These are phyloP conservation scores for Apis laboriosa DNA, from an alignment of 1,140 invertebrate genomes.

Conservation along the genomic window DNA sequence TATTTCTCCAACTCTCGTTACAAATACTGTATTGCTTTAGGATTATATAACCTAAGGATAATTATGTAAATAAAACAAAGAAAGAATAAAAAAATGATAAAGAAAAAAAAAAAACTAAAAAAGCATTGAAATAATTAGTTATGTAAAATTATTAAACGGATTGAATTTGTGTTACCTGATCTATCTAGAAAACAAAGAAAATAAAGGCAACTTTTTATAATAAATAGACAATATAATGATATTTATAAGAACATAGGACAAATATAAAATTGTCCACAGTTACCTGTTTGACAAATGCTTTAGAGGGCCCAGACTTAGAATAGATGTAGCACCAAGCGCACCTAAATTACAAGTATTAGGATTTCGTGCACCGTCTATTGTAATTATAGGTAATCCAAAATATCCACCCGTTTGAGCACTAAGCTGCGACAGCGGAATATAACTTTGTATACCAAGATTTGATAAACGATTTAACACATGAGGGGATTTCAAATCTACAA, in stretches of 20 bases:
- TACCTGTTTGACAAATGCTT: slow-evolving; percentile 83
- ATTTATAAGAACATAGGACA: slow-evolving; percentile 31
- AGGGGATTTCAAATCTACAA: slow-evolving; percentile 87
- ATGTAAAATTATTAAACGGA: neutral
- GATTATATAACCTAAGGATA: slow-evolving; percentile 40
- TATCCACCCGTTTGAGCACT: slow-evolving; percentile 83
- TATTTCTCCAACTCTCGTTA: slow-evolving; percentile 21
- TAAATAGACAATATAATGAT: neutral
- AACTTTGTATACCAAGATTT: slow-evolving; percentile 87
- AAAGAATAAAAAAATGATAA: neutral
- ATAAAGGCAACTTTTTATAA: neutral
- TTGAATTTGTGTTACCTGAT: neutral
- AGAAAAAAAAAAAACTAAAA: neutral
- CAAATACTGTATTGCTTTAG: slow-evolving; percentile 63
- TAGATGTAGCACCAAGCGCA: slow-evolving; percentile 85
- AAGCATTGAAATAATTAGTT: neutral
- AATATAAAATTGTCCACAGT: slow-evolving; percentile 64
- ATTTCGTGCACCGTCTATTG: slow-evolving; percentile 84
- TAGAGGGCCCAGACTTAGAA: slow-evolving; percentile 86
- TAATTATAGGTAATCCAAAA: slow-evolving; percentile 88
- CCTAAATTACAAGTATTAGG: slow-evolving; percentile 83
- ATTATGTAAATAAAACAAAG: neutral
- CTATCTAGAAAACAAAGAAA: neutral
- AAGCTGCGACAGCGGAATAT: slow-evolving; percentile 86
- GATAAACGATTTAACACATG: slow-evolving; percentile 84